These are phyloP conservation scores for Pammene aurita DNA, from an alignment of 2,888 invertebrate species.

Conservation along the genomic window DNA sequence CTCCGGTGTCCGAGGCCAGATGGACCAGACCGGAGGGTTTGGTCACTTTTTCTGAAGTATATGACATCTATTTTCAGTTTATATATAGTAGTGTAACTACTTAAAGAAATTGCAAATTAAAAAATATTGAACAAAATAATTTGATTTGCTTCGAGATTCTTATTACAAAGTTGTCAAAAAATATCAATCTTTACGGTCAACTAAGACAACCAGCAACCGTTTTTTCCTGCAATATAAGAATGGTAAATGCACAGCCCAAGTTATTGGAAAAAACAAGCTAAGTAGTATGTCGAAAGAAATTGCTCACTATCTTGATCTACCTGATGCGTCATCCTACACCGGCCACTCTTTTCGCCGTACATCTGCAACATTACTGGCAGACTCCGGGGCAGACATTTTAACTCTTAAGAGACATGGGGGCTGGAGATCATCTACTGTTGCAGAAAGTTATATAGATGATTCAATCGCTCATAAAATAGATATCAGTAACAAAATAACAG, in stretches of 20 bases:
- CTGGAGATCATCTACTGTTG: background rate
- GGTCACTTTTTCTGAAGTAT: no score
- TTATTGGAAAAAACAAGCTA: background rate
- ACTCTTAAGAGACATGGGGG: background rate
- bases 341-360: background rate
- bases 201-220: background rate
- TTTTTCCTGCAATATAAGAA: background rate
- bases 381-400: background rate
- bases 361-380: conserved; percentile 7
- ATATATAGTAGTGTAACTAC: no score
- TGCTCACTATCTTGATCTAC: background rate
- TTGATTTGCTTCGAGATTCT: no score
- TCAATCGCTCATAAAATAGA: background rate
- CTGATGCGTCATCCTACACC: background rate
- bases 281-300: background rate
- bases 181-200: background rate
- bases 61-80: no score
- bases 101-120: no score
- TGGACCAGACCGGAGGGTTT: no score
- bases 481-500: background rate
- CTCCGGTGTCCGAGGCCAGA: no score
- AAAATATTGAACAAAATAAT: no score
- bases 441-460: background rate
- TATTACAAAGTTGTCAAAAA: no score
- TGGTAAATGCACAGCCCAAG: background rate